phyloP scores from a whole-genome alignment of 1,140 invertebrate genomes.

The Neodiprion virginianus region DNA sequence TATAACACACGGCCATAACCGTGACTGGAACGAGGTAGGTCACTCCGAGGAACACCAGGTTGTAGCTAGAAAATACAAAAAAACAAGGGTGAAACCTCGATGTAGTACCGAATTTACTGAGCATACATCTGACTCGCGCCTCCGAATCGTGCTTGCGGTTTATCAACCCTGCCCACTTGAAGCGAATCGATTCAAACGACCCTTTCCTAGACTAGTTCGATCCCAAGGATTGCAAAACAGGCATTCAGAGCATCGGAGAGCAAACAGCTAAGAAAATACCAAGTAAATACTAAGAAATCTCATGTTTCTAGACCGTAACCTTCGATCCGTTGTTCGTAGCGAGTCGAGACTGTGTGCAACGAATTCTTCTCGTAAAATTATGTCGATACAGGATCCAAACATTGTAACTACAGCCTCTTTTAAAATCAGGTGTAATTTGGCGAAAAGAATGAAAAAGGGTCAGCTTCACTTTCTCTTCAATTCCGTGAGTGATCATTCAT shows the following conservation, averaged over 20 bases:
- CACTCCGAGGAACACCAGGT: slow-evolving; percentile 82
- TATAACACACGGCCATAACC: slow-evolving; percentile 87
- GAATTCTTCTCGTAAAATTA: too few species aligned
- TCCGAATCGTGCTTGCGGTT: neutral
- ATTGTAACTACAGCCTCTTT: too few species aligned
- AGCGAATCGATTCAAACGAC: neutral
- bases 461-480: too few species aligned
- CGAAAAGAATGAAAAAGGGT: too few species aligned
- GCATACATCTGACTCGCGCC: neutral
- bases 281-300: neutral
- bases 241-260: neutral
- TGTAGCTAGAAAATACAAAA: slow-evolving; percentile 74
- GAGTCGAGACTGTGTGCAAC: too few species aligned
- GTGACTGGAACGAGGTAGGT: slow-evolving; percentile 93
- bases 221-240: neutral
- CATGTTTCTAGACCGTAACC: neutral
- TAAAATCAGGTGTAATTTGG: too few species aligned
- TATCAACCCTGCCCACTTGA: neutral
- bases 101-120: neutral
- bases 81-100: neutral
- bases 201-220: neutral
- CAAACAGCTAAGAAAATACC: neutral
- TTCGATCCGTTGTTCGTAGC: too few species aligned
- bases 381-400: too few species aligned
- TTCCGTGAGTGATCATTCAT: too few species aligned